Conservation (phyloP, 2,888 invertebrate genomes). For the Lycaena phlaeas region DNA sequence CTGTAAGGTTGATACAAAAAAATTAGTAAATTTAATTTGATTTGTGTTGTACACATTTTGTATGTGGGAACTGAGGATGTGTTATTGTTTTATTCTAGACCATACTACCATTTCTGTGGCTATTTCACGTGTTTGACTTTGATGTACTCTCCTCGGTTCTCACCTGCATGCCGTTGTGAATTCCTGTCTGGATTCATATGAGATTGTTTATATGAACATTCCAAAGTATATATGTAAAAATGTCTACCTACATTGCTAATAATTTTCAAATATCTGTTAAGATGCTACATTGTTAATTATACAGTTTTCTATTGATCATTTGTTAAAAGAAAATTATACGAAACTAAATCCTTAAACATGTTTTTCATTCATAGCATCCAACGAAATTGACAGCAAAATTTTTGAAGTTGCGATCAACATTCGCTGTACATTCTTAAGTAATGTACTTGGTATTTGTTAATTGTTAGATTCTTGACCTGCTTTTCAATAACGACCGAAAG, state of each 20-base stretch:
- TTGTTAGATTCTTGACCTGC: conserved; percentile 63
- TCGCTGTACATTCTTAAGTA: neutral
- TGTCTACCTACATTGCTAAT: conserved; percentile 66
- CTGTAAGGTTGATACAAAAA: conserved; percentile 49
- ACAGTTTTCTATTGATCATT: conserved; percentile 74
- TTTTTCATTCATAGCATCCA: conserved; percentile 37
- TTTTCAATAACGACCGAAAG: conserved; percentile 31
- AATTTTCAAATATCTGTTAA: conserved; percentile 71
- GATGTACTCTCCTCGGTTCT: conserved; percentile 20
- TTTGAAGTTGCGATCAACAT: neutral
- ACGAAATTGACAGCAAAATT: too few relatives aligned
- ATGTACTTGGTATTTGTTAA: conserved; percentile 22
- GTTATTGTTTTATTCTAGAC: conserved; percentile 46
- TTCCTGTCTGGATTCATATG: conserved; percentile 54
- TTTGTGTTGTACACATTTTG: conserved; percentile 34
- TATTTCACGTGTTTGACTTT: conserved; percentile 26
- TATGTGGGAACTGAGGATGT: conserved; percentile 22
- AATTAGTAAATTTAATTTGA: conserved; percentile 54
- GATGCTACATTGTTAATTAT: conserved; percentile 73
- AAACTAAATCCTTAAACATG: conserved; percentile 66
- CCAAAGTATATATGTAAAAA: conserved; percentile 71
- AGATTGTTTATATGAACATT: conserved; percentile 69
- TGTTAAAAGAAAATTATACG: conserved; percentile 74
- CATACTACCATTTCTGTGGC: conserved; percentile 27
- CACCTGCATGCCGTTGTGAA: conserved; percentile 19